Evolutionary conservation across 2,888 invertebrate species (phyloP).

Genomic region (Cephonodes hylas): DNA sequence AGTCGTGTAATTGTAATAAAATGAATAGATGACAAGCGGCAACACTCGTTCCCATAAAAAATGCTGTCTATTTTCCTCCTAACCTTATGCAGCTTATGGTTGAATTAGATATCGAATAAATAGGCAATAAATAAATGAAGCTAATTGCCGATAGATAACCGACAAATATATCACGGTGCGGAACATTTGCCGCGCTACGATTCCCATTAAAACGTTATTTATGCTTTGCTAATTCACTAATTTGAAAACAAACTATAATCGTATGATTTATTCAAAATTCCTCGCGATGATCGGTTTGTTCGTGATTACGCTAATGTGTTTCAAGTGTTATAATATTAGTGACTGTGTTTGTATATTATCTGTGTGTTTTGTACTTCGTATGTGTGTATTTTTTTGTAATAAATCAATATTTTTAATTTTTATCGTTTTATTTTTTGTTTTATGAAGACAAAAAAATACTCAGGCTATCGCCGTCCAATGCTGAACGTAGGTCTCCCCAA

Average conservation of each 20-base stretch:
- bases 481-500: too few relatives aligned
- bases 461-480: too few relatives aligned
- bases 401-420: neutral
- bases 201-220: constrained; percentile 4
- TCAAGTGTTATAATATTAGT: neutral
- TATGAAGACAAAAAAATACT: too few relatives aligned
- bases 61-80: too few relatives aligned
- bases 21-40: too few relatives aligned
- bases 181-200: neutral
- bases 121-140: neutral
- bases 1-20: too few relatives aligned
- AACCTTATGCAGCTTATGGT: too few relatives aligned
- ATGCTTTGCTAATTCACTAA: constrained; percentile 7
- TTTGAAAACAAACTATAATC: neutral
- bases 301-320: neutral
- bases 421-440: neutral
- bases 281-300: too few relatives aligned
- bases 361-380: neutral
- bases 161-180: neutral
- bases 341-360: neutral
- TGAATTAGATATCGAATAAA: neutral
- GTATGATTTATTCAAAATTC: constrained; percentile 4
- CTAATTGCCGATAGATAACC: constrained; percentile 2
- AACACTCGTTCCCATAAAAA: too few relatives aligned
- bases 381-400: neutral